A percentile compares a stretch with the other conserved stretches of the same genome.
Evolutionary conservation across 2,888 invertebrate genomes (phyloP).

Genomic region (Acanthoscelides obtectus): DNA sequence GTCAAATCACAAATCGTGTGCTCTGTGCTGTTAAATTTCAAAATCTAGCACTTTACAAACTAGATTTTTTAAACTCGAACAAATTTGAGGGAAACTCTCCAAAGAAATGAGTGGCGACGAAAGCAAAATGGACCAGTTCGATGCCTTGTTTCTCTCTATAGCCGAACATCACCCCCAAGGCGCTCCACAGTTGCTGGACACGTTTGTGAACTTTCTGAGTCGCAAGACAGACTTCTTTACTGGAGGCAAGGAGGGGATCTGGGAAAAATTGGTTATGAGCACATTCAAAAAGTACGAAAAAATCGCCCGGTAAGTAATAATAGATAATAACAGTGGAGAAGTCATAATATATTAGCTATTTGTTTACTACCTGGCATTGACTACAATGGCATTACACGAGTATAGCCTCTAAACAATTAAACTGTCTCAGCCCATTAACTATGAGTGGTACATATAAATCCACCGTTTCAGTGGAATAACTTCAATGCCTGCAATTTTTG

Average conservation of each 20-base stretch:
- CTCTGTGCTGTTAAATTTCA: not conserved
- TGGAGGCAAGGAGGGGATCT: slow-evolving; percentile 78
- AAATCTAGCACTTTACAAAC: not conserved
- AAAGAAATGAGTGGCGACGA: slow-evolving; percentile 53
- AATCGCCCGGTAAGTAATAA: slow-evolving; percentile 44
- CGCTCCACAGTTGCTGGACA: slow-evolving; percentile 86
- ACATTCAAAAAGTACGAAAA: slow-evolving; percentile 78
- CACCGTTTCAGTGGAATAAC: no score
- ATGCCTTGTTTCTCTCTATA: slow-evolving; percentile 84
- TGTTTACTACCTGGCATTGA: no score
- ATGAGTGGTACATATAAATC: no score
- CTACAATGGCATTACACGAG: no score
- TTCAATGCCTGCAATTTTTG: no score
- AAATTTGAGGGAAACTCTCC: slow-evolving; percentile 3
- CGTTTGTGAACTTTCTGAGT: slow-evolving; percentile 89
- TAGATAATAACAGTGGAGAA: no score
- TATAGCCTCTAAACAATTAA: no score
- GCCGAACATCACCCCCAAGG: slow-evolving; percentile 94
- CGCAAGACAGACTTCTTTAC: slow-evolving; percentile 97
- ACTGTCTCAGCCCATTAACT: no score
- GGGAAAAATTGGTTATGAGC: slow-evolving; percentile 79
- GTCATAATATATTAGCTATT: no score
- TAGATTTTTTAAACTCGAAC: not conserved
- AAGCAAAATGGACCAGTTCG: slow-evolving; percentile 66
- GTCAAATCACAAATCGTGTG: no score